Evolutionary conservation across 1,140 invertebrate genomes (phyloP).

Genomic region (Camponotus pennsylvanicus): DNA sequence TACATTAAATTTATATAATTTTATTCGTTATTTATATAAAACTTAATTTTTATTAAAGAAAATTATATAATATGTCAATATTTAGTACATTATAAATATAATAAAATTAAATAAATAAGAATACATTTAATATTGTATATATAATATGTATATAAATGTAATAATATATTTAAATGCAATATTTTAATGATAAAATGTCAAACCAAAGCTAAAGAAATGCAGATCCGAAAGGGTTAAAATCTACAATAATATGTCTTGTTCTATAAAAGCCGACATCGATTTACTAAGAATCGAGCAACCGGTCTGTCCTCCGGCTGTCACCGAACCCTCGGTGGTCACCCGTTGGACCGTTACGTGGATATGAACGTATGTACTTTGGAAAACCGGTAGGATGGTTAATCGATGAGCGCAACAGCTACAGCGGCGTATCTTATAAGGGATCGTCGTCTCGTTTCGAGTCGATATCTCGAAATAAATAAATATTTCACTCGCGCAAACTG

Average conservation of each 20-base stretch:
- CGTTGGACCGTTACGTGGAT: conserved; percentile 65
- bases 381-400: conserved; percentile 71
- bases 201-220: background rate
- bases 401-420: conserved; percentile 31
- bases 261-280: conserved; percentile 48
- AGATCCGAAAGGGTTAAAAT: background rate
- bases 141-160: background rate
- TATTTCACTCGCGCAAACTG: conserved; percentile 1
- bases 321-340: conserved; percentile 51
- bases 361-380: conserved; percentile 51
- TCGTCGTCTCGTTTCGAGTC: background rate
- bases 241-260: conserved; percentile 15
- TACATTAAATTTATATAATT: too few relatives aligned
- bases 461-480: conserved; percentile 31
- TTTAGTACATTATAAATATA: too few relatives aligned
- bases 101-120: too few relatives aligned
- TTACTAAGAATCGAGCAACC: conserved; percentile 64
- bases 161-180: background rate
- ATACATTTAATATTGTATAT: too few relatives aligned
- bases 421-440: conserved; percentile 13
- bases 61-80: too few relatives aligned
- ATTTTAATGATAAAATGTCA: background rate
- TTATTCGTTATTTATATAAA: too few relatives aligned
- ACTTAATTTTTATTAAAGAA: too few relatives aligned
- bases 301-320: conserved; percentile 48